Evolutionary conservation across 1,140 invertebrate genomes (phyloP).

Genomic region (Pseudomyrmex sp.): DNA sequence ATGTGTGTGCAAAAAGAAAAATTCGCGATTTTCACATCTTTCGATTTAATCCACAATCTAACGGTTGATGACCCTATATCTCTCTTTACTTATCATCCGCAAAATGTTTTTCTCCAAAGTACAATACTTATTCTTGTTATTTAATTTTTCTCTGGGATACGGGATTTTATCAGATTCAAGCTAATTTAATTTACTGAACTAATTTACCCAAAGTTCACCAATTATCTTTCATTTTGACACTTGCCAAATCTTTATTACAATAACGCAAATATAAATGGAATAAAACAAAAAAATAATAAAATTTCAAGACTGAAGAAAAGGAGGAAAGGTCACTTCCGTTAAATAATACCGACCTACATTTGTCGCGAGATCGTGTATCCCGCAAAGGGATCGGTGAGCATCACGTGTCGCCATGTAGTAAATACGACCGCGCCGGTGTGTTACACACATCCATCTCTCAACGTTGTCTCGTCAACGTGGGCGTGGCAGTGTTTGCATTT

Average conservation of each 20-base stretch:
- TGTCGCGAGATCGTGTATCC: conserved; percentile 21
- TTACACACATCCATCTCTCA: conserved; percentile 4
- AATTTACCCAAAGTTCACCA: neutral
- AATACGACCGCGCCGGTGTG: neutral
- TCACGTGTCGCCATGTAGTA: conserved; percentile 45
- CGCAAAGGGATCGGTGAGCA: conserved; percentile 20
- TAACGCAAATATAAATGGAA: too few relatives aligned
- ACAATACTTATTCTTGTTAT: neutral
- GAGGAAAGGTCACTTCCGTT: conserved; percentile 29
- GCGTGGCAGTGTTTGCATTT: conserved; percentile 69
- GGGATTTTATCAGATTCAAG: neutral
- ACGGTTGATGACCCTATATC: neutral
- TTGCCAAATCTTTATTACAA: conserved; percentile 4
- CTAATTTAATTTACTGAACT: too few relatives aligned
- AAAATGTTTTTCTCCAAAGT: neutral
- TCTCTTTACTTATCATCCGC: neutral
- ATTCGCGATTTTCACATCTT: neutral
- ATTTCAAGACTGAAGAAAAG: conserved; percentile 11
- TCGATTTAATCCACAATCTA: conserved; percentile 42
- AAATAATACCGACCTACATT: conserved; percentile 38
- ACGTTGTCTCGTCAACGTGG: conserved; percentile 20
- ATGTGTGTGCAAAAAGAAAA: too few relatives aligned
- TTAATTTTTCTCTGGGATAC: neutral
- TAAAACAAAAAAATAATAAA: too few relatives aligned
- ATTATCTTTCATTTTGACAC: neutral